Conservation (phyloP, 2,888 invertebrate genomes). For the Spodoptera littoralis region DNA sequence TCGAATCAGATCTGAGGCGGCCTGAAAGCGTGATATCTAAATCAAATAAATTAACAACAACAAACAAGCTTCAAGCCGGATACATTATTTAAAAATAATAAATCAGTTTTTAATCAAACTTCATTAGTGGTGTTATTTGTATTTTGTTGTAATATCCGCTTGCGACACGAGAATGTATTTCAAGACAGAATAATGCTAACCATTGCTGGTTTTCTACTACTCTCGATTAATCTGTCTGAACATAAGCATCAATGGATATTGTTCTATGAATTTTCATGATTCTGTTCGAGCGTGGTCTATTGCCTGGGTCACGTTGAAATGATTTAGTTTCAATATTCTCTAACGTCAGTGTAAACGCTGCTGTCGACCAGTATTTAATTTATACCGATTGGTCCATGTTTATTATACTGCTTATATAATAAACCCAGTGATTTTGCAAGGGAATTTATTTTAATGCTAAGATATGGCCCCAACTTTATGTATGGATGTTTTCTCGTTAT, state of each 20-base stretch:
- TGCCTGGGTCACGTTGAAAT: conserved; percentile 75
- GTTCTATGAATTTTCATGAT: conserved; percentile 54
- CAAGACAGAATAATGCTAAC: conserved; percentile 12
- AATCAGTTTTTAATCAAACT: conserved; percentile 82
- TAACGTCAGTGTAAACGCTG: conserved; percentile 76
- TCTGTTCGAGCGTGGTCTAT: conserved; percentile 40
- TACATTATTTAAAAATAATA: conserved; percentile 71
- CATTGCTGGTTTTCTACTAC: conserved; percentile 21
- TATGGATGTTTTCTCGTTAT: conserved; percentile 57
- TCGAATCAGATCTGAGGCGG: conserved; percentile 41
- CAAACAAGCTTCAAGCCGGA: conserved; percentile 62
- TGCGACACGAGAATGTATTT: conserved; percentile 27
- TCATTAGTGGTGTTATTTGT: conserved; percentile 80
- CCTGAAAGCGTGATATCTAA: conserved; percentile 67
- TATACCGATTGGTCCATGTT: conserved; percentile 79
- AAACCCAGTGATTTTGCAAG: conserved; percentile 75
- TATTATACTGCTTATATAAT: conserved; percentile 78
- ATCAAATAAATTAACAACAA: conserved; percentile 68
- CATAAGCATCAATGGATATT: conserved; percentile 29
- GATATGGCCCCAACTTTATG: conserved; percentile 61
- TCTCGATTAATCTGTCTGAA: background rate
- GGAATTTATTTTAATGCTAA: conserved; percentile 73
- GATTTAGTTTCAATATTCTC: conserved; percentile 84
- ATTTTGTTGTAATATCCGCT: conserved; percentile 57
- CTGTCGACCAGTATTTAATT: conserved; percentile 76